These are phyloP conservation scores for Thinocorus orbignyianus DNA, from an alignment of 2,113 vertebrate species.

Conservation along the genomic window DNA sequence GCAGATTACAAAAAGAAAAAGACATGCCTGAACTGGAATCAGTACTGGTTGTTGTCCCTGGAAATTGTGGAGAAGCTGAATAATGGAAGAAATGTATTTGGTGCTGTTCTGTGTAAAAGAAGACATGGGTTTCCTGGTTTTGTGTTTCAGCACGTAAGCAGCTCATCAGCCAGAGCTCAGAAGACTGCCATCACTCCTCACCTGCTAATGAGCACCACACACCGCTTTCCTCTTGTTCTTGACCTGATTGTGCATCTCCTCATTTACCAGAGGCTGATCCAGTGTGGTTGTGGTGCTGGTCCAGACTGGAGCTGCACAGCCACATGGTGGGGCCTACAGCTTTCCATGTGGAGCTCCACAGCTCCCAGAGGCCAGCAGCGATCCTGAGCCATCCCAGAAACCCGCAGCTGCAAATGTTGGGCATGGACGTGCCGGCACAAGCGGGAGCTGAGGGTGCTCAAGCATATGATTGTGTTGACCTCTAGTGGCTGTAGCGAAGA, in stretches of 20 bases:
- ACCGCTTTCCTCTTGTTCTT: not conserved
- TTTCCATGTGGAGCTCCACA: fast-evolving
- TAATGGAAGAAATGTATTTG: not conserved
- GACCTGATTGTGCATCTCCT: fast-evolving
- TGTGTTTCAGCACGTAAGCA: not conserved
- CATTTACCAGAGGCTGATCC: fast-evolving
- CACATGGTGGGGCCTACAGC: fast-evolving
- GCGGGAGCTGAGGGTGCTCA: not conserved
- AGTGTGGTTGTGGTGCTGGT: fast-evolving
- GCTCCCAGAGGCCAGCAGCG: not conserved
- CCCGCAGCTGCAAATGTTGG: fast-evolving
- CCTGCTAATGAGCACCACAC: not conserved
- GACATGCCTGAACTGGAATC: not conserved
- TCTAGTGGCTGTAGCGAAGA: not conserved
- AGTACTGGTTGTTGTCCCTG: not conserved
- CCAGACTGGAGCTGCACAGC: not conserved
- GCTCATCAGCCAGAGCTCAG: not conserved
- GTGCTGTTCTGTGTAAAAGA: not conserved
- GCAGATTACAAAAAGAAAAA: not conserved
- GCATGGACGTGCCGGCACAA: fast-evolving
- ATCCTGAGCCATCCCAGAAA: fast-evolving
- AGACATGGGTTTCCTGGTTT: not conserved
- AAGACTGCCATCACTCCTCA: not conserved
- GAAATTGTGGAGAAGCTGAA: not conserved
- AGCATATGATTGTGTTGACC: constrained; percentile 1